Evolutionary conservation across 2,113 vertebrate genomes (phyloP).

Genomic region (human): GRCh38 chr2:138587001-138587500

Average conservation of each 20-base stretch:
- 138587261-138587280: background rate
- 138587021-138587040: background rate
- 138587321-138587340: background rate
- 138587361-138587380: background rate
- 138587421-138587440: background rate
- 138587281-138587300: constrained; percentile 24
- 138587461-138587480: background rate
- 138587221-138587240: background rate
- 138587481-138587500: constrained; percentile 21
- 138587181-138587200: background rate
- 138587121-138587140: background rate
- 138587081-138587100: background rate
- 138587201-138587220: background rate
- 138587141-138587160: background rate
- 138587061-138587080: background rate
- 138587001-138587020: background rate
- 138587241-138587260: background rate
- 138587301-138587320: background rate
- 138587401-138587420: background rate
- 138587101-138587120: background rate
- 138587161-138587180: background rate
- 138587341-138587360: background rate
- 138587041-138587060: background rate
- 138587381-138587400: background rate
- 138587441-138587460: background rate